phyloP scores from a whole-genome alignment of 2,113 vertebrate species.

The Caloenas nicobarica region DNA sequence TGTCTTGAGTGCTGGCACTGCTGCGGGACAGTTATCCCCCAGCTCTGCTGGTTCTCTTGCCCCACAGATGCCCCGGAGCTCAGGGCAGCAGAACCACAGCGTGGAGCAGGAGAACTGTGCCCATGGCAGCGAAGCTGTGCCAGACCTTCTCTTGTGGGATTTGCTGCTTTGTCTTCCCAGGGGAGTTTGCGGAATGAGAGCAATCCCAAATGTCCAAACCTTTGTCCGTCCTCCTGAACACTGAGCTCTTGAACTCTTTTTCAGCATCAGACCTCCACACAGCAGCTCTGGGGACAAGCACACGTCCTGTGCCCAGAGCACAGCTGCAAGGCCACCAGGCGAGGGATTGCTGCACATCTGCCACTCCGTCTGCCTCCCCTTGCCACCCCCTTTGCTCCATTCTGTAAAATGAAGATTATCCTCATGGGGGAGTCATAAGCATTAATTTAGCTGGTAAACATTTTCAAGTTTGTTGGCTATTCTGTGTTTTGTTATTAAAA shows the following conservation, averaged over 20 bases:
- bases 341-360: neutral
- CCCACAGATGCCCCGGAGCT: neutral
- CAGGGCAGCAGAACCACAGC: neutral
- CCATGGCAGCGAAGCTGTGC: neutral
- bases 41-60: neutral
- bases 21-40: accelerated
- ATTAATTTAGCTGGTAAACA: neutral
- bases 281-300: neutral
- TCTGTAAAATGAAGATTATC: slow-evolving; percentile 7
- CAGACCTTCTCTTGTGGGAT: neutral
- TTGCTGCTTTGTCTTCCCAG: neutral
- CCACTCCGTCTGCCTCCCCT: neutral
- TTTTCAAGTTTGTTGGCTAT: neutral
- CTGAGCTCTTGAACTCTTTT: neutral
- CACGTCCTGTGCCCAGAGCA: neutral
- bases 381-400: neutral
- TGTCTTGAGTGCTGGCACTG: neutral
- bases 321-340: neutral
- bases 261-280: neutral
- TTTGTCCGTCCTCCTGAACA: neutral
- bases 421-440: neutral
- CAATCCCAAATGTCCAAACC: neutral
- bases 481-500: neutral
- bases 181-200: neutral
- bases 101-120: neutral